A percentile compares a stretch with the other conserved stretches of the same genome.
phyloP scores from a whole-genome alignment of 1,140 invertebrate genomes.

The Drosophila sucinea region DNA sequence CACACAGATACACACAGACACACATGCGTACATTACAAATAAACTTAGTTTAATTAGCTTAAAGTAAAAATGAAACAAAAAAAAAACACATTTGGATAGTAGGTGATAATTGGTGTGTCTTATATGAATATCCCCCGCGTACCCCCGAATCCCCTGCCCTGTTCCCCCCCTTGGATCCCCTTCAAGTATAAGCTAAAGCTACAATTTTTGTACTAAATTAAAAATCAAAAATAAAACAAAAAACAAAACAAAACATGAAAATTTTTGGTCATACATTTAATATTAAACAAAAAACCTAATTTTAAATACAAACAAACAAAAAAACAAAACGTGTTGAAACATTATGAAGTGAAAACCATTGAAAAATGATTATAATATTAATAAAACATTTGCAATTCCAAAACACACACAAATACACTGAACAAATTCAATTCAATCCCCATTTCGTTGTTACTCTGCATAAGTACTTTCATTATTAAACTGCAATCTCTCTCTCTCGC shows the following conservation, averaged over 20 bases:
- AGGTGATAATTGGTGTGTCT: constrained; percentile 82
- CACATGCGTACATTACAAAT: constrained; percentile 58
- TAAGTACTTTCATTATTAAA: neutral
- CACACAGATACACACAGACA: constrained; percentile 32
- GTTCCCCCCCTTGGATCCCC: neutral
- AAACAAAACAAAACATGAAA: constrained; percentile 20
- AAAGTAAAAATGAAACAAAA: constrained; percentile 53
- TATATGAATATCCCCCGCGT: constrained; percentile 50
- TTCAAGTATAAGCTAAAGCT: constrained; percentile 9
- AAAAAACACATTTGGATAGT: constrained; percentile 71
- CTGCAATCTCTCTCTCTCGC: neutral
- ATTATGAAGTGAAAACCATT: neutral
- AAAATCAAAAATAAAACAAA: constrained; percentile 43
- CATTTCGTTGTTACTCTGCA: neutral
- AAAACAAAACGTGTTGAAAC: constrained; percentile 22
- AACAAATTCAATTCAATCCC: neutral
- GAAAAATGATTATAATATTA: constrained; percentile 23
- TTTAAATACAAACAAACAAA: constrained; percentile 55
- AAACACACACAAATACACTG: constrained; percentile 3
- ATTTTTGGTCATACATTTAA: constrained; percentile 69
- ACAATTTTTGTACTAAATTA: constrained; percentile 60
- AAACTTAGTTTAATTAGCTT: constrained; percentile 63
- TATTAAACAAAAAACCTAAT: constrained; percentile 68
- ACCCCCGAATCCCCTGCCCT: neutral
- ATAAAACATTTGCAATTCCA: constrained; percentile 66